phyloP scores from a whole-genome alignment of 2,113 vertebrate genomes.

The Mesitornis unicolor region DNA sequence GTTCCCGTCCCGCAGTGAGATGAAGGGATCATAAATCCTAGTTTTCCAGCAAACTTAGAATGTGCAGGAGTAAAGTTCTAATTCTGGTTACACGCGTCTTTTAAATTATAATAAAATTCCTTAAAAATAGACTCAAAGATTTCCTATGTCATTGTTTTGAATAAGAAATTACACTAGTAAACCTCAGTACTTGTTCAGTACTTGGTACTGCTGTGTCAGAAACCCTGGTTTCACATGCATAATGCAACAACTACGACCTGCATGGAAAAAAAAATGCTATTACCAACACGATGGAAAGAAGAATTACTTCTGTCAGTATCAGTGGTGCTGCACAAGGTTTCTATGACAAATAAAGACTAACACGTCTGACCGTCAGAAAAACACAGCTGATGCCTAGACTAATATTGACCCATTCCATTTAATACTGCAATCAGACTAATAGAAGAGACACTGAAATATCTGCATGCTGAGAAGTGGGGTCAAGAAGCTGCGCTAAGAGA shows the following conservation, averaged over 20 bases:
- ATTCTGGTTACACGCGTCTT: not conserved
- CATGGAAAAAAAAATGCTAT: not conserved
- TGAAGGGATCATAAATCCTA: not conserved
- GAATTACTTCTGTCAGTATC: not conserved
- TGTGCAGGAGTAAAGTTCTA: not conserved
- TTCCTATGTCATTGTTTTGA: not conserved
- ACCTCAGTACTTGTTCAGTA: not conserved
- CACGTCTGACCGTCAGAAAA: not conserved
- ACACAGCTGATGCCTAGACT: not conserved
- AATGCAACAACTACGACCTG: not conserved
- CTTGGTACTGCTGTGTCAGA: not conserved
- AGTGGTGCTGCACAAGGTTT: not conserved
- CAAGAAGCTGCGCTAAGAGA: not conserved
- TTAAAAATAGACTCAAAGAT: not conserved
- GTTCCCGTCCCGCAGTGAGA: not conserved
- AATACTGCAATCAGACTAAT: not conserved
- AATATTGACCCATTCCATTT: constrained; percentile 3
- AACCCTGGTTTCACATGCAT: not conserved
- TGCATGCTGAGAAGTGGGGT: not conserved
- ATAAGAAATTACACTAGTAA: not conserved
- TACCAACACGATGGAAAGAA: not conserved
- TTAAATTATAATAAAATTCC: not conserved
- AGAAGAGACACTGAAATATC: not conserved
- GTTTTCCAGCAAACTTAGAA: not conserved
- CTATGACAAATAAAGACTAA: not conserved